Base-by-base conservation (phyloP, 2,888 invertebrate species). In the Anthophora plumipes region DNA sequence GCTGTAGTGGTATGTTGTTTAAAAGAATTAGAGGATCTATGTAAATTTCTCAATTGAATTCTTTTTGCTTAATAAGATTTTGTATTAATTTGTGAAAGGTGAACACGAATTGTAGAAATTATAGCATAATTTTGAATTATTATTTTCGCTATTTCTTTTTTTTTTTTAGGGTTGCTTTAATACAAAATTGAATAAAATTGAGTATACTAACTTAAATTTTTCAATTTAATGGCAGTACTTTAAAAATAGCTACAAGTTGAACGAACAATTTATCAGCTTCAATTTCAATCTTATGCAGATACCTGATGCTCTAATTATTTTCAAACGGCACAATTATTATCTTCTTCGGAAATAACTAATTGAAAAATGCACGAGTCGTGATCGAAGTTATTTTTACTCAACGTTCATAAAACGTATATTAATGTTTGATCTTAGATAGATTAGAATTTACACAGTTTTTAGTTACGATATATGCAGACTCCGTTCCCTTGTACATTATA, bases 401-500 rank as follows among this genome's bases (percentile, higher is more conserved):
- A 41, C 22, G 48, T 20, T 50, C 12, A 41, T 22, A 3, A 2
- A 48, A 43, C 48, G 39, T 72, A 31, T 20, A 11, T 46, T 39
- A 69, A 52, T 41, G 20, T 64, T 81, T 52, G 9, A 37, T 37
- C 66, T 46, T 5, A 52, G 43, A 54, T 77, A 82, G 78, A 72
- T 46, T 48, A 64, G 41, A 71, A 20, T 60, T 71, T 54, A 41
- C 64, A 25, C 52, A 57, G 66, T 67, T 61, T 60, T 61, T 31
- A 67, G 54, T 72, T 73, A 17, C 22, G 41, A 72, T 43, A 22
- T 22, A 37, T 55, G 46, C 14, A 46, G 25, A 48, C n/a, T 64
- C 57, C 43, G 54, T 57, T 57, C 48, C 52, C 14, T 25, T 25
- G n/a, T 43, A 4, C 39, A 12, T 31, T 69, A 55, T 50, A 66